Evolutionary conservation across 2,797 vertebrate species (phyloP).

Genomic region (Mergus octosetaceus): DNA sequence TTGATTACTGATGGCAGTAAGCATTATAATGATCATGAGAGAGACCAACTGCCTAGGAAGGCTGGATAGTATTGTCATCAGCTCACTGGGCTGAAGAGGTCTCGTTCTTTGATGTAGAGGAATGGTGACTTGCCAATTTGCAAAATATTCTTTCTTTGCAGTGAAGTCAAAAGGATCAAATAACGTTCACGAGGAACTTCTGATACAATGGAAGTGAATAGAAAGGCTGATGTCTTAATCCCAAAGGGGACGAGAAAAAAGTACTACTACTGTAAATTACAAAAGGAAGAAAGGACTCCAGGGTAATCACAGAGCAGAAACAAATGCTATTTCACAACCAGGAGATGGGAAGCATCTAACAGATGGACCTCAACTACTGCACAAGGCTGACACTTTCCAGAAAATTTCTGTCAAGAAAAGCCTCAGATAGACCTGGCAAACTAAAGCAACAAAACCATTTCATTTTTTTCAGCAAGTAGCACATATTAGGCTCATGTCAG

Average conservation of each 20-base stretch:
- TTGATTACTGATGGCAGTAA: background rate
- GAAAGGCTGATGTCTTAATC: background rate
- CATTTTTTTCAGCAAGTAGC: background rate
- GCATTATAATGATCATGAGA: rapidly evolving
- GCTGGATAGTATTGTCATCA: background rate
- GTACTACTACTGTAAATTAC: background rate
- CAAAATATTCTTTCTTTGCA: background rate
- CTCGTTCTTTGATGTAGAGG: background rate
- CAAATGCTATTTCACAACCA: background rate
- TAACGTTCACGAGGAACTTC: background rate
- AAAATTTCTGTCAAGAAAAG: background rate
- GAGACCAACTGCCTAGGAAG: background rate
- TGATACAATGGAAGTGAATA: background rate
- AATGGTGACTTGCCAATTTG: background rate
- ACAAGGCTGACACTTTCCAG: background rate
- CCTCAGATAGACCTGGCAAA: background rate
- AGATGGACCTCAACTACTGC: background rate
- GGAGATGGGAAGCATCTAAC: background rate
- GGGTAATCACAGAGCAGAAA: background rate
- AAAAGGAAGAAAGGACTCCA: background rate
- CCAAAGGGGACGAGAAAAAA: background rate
- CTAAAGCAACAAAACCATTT: background rate
- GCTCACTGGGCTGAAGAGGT: rapidly evolving
- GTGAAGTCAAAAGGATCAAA: background rate
- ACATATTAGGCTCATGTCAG: background rate